Evolutionary conservation across 2,797 vertebrate genomes (phyloP).

Genomic region (Neomorphus geoffroyi): DNA sequence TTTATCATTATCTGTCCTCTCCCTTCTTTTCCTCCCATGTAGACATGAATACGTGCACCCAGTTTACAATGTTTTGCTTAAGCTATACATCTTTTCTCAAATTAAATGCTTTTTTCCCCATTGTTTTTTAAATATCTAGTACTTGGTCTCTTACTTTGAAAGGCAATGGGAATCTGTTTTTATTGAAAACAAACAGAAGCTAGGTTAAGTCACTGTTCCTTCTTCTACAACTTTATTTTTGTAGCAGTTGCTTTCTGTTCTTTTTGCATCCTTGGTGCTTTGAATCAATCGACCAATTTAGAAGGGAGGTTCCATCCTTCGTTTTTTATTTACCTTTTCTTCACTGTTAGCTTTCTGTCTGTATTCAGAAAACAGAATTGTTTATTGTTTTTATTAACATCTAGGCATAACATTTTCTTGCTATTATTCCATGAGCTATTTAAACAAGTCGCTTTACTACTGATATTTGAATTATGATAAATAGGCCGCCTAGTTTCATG

Average conservation of each 20-base stretch:
- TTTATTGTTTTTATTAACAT: background rate
- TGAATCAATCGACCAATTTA: background rate
- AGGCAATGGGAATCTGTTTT: background rate
- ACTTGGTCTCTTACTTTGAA: background rate
- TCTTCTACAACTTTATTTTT: background rate
- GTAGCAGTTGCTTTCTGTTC: background rate
- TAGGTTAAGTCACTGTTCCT: background rate
- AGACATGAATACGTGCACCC: background rate
- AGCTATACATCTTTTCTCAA: background rate
- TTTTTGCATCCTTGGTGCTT: background rate
- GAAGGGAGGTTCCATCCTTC: background rate
- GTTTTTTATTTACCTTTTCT: background rate
- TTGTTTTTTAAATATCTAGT: background rate
- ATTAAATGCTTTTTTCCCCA: background rate
- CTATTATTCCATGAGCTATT: background rate
- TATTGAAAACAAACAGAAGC: background rate
- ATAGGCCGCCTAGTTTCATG: background rate
- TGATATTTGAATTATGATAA: background rate
- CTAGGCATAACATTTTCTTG: background rate
- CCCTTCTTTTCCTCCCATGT: background rate
- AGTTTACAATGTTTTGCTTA: background rate
- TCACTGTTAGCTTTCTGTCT: background rate
- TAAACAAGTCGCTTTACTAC: background rate
- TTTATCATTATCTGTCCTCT: background rate
- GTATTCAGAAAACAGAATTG: background rate